A percentile compares a stretch with the other conserved stretches of the same genome.
These are phyloP conservation scores for Campoletis raptor DNA, from an alignment of 2,888 invertebrate species.

Conservation along the genomic window DNA sequence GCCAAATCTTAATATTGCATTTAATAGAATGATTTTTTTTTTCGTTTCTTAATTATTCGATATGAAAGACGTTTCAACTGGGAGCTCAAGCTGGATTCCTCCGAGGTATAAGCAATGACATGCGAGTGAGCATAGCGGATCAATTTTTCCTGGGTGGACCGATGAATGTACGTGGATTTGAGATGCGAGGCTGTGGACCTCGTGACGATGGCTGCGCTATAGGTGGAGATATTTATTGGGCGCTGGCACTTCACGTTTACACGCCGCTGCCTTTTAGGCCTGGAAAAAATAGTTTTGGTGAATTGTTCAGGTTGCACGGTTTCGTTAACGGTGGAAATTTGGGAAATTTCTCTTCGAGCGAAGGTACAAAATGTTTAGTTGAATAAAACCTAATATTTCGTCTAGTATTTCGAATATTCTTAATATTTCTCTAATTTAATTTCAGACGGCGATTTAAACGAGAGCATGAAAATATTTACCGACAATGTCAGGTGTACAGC, in stretches of 20 bases:
- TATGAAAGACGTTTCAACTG: slow-evolving; percentile 89
- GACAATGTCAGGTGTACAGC: slow-evolving; percentile 89
- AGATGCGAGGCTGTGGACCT: slow-evolving; percentile 94
- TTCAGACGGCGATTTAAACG: slow-evolving; percentile 84
- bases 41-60: slow-evolving; percentile 22
- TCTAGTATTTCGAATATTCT: not conserved
- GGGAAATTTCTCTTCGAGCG: slow-evolving; percentile 83
- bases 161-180: slow-evolving; percentile 94
- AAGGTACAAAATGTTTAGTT: slow-evolving; percentile 52
- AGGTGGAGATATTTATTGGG: slow-evolving; percentile 94
- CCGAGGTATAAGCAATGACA: slow-evolving; percentile 87
- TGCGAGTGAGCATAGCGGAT: slow-evolving; percentile 89
- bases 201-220: slow-evolving; percentile 91
- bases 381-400: not conserved
- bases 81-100: slow-evolving; percentile 90
- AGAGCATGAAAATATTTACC: slow-evolving; percentile 84
- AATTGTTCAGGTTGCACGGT: slow-evolving; percentile 94
- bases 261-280: slow-evolving; percentile 95
- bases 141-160: slow-evolving; percentile 96
- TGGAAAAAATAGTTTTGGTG: slow-evolving; percentile 91
- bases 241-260: slow-evolving; percentile 94
- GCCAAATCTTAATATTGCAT: slow-evolving; percentile 69
- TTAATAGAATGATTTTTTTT: not conserved
- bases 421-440: slow-evolving; percentile 55
- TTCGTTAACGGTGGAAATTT: slow-evolving; percentile 96